Base-by-base conservation (phyloP, 2,888 invertebrate genomes). In the Elegia similella region DNA sequence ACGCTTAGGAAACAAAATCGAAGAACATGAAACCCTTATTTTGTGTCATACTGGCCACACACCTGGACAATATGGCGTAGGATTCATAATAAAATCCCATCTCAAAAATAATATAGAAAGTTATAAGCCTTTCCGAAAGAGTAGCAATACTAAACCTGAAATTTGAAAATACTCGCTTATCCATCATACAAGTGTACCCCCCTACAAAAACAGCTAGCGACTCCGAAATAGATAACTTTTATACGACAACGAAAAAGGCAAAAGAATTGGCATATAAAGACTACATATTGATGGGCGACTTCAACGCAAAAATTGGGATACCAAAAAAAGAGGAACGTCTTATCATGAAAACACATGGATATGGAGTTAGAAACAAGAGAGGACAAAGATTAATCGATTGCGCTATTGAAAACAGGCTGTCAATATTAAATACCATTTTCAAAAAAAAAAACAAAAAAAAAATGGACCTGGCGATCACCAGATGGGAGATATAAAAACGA, bases 241-340 rank as follows among this genome's bases (percentile, higher is more conserved):
- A n/a, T n/a, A n/a, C n/a, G n/a, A n/a, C n/a, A n/a, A n/a, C n/a
- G n/a, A n/a, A n/a, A n/a, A n/a, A n/a, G n/a, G n/a, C n/a, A n/a
- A n/a, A n/a, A n/a, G n/a, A n/a, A n/a, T n/a, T n/a, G n/a, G n/a
- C n/a, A n/a, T n/a, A n/a, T n/a, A 66, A 29, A n/a, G n/a, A n/a
- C n/a, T n/a, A n/a, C n/a, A 3, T 66, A 7, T 30, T 66, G 0
- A 64, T 69, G 2, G 65, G 67, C 0, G 66, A 71, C 17, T 63
- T 63, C 7, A 65, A 65, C 52, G 64, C 66, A 1, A 61, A 66
- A 62, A 58, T 68, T 23, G 67, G 65, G 0, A 17, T 56, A 32
- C 23, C 58, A 1, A 47, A 47, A 53, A 2, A 7, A 7, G 52
- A 57, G 13, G 47, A 58, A 52, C 8, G 58, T 3, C 16, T 44